These are phyloP conservation scores for Drosophila kanekoi DNA, from an alignment of 2,888 invertebrate species.

Conservation along the genomic window DNA sequence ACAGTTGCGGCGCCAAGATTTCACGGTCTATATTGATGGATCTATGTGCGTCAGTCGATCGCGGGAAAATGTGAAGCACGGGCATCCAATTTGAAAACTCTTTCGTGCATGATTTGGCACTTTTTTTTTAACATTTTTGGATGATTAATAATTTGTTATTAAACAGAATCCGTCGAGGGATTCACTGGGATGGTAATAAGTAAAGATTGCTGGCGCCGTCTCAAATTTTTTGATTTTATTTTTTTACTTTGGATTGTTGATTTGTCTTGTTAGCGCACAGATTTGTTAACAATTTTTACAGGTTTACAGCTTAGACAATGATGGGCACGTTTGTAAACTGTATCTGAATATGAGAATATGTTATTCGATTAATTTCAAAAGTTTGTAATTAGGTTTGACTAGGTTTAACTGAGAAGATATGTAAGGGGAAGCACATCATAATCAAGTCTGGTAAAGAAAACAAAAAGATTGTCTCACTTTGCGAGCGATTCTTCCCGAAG, in stretches of 20 bases:
- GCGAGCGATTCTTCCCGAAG: no score
- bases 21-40: slow-evolving; percentile 70
- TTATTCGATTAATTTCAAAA: slow-evolving; percentile 9
- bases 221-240: slow-evolving; percentile 24
- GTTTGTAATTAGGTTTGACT: slow-evolving; percentile 7
- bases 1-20: slow-evolving; percentile 73
- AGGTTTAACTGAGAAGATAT: background rate
- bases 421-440: background rate
- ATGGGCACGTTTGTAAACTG: slow-evolving; percentile 39
- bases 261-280: slow-evolving; percentile 71
- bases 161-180: slow-evolving; percentile 49
- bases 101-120: slow-evolving; percentile 67
- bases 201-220: slow-evolving; percentile 68
- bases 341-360: slow-evolving; percentile 2
- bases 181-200: slow-evolving; percentile 46
- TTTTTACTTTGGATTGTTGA: slow-evolving; percentile 35
- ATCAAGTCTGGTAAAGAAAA: no score
- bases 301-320: slow-evolving; percentile 42
- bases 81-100: slow-evolving; percentile 49
- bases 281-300: slow-evolving; percentile 68
- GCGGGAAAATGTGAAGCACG: slow-evolving; percentile 25
- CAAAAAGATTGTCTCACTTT: no score
- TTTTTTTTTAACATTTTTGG: slow-evolving; percentile 55
- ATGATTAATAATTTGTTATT: slow-evolving; percentile 67
- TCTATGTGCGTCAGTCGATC: slow-evolving; percentile 31